Evolutionary conservation across 1,140 invertebrate species (phyloP).

Genomic region (Dendrolimus punctatus): DNA sequence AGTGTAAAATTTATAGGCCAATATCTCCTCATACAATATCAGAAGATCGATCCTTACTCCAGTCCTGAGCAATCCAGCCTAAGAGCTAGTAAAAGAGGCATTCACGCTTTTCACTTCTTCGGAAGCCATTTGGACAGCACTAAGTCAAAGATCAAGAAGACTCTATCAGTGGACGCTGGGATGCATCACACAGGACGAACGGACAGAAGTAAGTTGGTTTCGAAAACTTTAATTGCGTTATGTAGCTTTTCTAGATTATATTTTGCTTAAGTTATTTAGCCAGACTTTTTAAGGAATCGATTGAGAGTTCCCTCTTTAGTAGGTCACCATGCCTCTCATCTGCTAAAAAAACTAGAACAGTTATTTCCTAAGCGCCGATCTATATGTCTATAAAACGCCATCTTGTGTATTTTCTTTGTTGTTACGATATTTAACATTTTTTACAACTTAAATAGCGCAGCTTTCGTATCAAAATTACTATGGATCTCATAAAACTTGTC

Average conservation of each 20-base stretch:
- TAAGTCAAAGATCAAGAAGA: constrained; percentile 66
- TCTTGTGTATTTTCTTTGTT: no score
- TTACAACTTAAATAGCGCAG: no score
- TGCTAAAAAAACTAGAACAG: no score
- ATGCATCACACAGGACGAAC: constrained; percentile 66
- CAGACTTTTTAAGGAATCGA: no score
- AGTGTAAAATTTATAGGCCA: constrained; percentile 35
- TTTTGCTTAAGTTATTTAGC: no score
- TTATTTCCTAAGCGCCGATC: no score
- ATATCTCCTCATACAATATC: constrained; percentile 59
- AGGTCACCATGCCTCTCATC: no score
- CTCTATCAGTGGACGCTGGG: constrained; percentile 65
- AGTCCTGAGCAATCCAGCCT: constrained; percentile 53
- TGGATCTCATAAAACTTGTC: no score
- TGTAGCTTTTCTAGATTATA: not conserved
- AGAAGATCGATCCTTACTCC: constrained; percentile 54
- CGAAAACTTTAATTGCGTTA: not conserved
- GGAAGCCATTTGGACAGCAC: constrained; percentile 58
- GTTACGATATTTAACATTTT: no score
- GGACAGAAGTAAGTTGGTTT: constrained; percentile 34
- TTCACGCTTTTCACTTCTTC: constrained; percentile 61
- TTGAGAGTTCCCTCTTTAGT: no score
- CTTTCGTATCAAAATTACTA: no score
- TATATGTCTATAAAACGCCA: no score
- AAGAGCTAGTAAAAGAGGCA: constrained; percentile 33